Percentiles rank a stretch among this genome's conserved stretches.
phyloP scores from a whole-genome alignment of 2,113 vertebrate species.

The Indicator indicator region DNA sequence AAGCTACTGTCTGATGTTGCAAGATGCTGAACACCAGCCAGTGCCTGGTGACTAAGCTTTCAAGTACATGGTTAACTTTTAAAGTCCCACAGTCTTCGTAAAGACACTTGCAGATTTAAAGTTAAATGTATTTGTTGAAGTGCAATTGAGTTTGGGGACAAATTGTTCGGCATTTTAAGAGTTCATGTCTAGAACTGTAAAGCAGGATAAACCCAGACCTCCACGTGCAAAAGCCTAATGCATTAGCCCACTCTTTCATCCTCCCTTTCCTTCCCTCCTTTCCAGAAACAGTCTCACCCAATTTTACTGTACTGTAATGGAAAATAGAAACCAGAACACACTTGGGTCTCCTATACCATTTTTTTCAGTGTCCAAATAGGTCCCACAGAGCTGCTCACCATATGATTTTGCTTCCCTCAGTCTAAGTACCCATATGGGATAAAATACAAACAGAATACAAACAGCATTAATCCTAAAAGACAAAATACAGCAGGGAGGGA shows the following conservation, averaged over 20 bases:
- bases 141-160: background rate
- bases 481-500: background rate
- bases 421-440: background rate
- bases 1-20: rapidly evolving
- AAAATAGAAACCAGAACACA: slow-evolving; percentile 5
- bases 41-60: background rate
- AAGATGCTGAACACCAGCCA: background rate
- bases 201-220: slow-evolving; percentile 8
- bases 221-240: background rate
- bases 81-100: background rate
- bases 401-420: background rate
- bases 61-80: background rate
- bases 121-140: background rate
- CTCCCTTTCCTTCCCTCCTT: slow-evolving; percentile 38
- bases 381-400: background rate
- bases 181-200: background rate
- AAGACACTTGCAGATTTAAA: background rate
- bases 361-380: background rate
- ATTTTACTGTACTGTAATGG: slow-evolving; percentile 28
- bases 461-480: slow-evolving; percentile 3
- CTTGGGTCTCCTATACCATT: background rate
- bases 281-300: slow-evolving; percentile 37
- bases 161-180: background rate
- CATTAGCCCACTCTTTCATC: background rate
- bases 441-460: background rate